A percentile compares a stretch with the other conserved stretches of the same genome.
Evolutionary conservation across 2,797 vertebrate species (phyloP).

Genomic region (Peromyscus eremicus): DNA sequence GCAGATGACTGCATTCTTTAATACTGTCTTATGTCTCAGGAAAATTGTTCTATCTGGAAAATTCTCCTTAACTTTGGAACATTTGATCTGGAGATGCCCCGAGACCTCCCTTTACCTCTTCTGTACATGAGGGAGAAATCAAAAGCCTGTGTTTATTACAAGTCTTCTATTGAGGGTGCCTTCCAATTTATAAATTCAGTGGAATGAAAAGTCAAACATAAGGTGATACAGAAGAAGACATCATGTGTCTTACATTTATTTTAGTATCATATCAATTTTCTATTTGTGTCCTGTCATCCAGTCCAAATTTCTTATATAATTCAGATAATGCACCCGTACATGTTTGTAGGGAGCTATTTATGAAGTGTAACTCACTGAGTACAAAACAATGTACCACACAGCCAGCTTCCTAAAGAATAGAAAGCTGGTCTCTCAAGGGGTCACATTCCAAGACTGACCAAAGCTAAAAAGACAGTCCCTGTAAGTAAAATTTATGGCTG

Average conservation of each 20-base stretch:
- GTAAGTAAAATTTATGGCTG: background rate
- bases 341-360: conserved; percentile 3
- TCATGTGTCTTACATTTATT: conserved; percentile 14
- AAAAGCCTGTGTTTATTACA: conserved; percentile 29
- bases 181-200: conserved; percentile 19
- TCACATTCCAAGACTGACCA: background rate
- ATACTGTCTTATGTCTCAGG: background rate
- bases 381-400: background rate
- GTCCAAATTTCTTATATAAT: conserved; percentile 32
- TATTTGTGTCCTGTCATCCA: background rate
- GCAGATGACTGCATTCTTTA: conserved; percentile 39
- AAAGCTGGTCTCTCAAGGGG: background rate
- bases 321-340: background rate
- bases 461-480: background rate
- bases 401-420: background rate
- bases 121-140: background rate
- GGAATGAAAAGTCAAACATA: conserved; percentile 51
- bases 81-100: background rate
- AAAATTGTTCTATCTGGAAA: background rate
- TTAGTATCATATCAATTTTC: conserved; percentile 50
- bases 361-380: background rate
- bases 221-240: conserved; percentile 12
- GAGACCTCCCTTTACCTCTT: background rate
- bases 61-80: conserved; percentile 28
- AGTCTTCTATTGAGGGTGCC: background rate